Percentiles rank a stretch among this genome's conserved stretches.
phyloP scores from a whole-genome alignment of 2,113 vertebrate species.

The Camelus dromedarius region DNA sequence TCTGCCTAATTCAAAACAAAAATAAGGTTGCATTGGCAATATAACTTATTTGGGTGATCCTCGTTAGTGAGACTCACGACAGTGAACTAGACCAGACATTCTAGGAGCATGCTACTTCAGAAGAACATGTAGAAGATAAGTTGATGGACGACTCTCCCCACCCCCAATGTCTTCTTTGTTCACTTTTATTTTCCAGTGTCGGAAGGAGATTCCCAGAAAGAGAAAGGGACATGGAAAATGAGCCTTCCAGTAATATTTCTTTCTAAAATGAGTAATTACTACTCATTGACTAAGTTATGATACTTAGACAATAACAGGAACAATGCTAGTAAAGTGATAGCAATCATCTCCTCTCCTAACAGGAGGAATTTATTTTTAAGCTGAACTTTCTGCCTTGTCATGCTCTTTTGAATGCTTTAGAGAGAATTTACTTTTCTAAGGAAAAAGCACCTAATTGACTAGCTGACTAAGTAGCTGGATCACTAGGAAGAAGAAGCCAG shows the following conservation, averaged over 20 bases:
- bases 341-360: background rate
- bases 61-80: background rate
- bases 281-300: background rate
- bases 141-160: background rate
- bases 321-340: background rate
- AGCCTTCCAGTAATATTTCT: background rate
- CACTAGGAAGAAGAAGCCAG: conserved; percentile 15
- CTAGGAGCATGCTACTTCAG: background rate
- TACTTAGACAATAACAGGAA: background rate
- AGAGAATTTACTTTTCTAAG: conserved; percentile 2
- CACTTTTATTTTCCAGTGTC: background rate
- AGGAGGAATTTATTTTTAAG: background rate
- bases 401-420: conserved; percentile 60
- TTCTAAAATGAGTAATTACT: conserved; percentile 15
- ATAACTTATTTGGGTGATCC: background rate
- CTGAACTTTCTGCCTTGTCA: conserved; percentile 54
- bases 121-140: background rate
- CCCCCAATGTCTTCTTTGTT: conserved; percentile 19
- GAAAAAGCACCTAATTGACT: background rate
- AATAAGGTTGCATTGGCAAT: background rate
- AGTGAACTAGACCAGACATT: background rate
- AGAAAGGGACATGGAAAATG: background rate
- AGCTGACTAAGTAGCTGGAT: background rate
- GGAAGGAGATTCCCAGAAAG: background rate
- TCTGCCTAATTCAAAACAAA: conserved; percentile 38